A percentile compares a stretch with the other conserved stretches of the same genome.
These are phyloP conservation scores for Cynocephalus volans DNA, from an alignment of 2,113 vertebrate species.

Conservation along the genomic window DNA sequence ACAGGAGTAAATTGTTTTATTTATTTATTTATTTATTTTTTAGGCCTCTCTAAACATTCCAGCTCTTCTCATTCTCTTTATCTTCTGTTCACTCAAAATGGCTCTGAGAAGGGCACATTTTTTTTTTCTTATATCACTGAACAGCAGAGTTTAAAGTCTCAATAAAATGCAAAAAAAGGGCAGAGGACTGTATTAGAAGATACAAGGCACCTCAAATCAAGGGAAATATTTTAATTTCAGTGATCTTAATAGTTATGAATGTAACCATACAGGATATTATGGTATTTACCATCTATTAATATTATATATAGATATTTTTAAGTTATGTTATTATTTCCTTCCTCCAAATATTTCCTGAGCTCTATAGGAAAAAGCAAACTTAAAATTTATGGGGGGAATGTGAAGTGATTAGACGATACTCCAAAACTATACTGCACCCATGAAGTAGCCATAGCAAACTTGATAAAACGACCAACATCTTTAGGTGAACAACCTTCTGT, in stretches of 20 bases:
- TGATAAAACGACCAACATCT: background rate
- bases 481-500: rapidly evolving
- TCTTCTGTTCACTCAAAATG: conserved; percentile 34
- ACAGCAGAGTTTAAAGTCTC: background rate
- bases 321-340: background rate
- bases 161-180: background rate
- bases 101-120: background rate
- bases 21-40: background rate
- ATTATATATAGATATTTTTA: background rate
- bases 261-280: background rate
- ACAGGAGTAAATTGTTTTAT: too few species aligned
- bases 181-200: background rate
- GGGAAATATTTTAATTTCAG: conserved; percentile 23
- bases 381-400: background rate
- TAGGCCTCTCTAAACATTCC: background rate
- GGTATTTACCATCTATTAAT: background rate
- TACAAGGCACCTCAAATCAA: background rate
- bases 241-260: background rate
- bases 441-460: background rate
- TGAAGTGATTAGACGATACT: background rate
- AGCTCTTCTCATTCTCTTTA: conserved; percentile 24
- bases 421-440: background rate
- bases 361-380: background rate
- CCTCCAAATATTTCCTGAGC: background rate
- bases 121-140: background rate